Evolutionary conservation across 2,888 invertebrate species (phyloP).

Genomic region (Caenorhabditis sp.): DNA sequence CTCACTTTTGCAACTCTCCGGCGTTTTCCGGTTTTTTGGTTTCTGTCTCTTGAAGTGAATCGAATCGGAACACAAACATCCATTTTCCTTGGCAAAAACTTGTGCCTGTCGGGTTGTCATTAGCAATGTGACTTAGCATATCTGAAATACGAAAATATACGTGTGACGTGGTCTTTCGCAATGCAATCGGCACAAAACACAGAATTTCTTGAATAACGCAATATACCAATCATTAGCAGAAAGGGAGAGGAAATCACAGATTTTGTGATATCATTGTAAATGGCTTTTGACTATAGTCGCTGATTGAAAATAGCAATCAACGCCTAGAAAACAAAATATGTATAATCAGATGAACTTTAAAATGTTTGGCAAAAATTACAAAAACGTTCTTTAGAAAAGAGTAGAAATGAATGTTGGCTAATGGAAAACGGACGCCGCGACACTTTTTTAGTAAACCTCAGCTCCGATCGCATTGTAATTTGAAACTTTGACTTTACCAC

Average conservation of each 20-base stretch:
- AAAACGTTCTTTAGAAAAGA: too few species aligned
- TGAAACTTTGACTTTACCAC: slow-evolving; percentile 27
- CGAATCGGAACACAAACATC: slow-evolving; percentile 6
- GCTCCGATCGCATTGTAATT: slow-evolving; percentile 33
- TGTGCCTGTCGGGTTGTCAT: slow-evolving; percentile 52
- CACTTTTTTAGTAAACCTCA: background rate
- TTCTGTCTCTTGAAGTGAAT: background rate
- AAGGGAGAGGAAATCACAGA: background rate
- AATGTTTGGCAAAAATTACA: too few species aligned
- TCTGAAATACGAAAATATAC: slow-evolving; percentile 31
- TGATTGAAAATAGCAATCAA: too few species aligned
- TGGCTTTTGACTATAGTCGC: too few species aligned
- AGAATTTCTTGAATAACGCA: background rate
- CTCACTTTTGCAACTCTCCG: slow-evolving; percentile 21
- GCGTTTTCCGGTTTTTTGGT: slow-evolving; percentile 11
- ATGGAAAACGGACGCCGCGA: background rate
- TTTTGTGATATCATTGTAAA: slow-evolving; percentile 1
- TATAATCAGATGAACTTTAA: too few species aligned
- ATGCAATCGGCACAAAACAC: slow-evolving; percentile 21
- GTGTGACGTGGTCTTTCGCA: slow-evolving; percentile 28
- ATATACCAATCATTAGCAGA: background rate
- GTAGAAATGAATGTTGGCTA: background rate
- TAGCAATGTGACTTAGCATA: slow-evolving; percentile 37
- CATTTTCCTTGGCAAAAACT: background rate
- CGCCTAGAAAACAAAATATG: too few species aligned